Evolutionary conservation across 2,797 vertebrate genomes (phyloP), one percentile per base, ranked within the genome.

Genomic region (Uromys caudimaculatus): DNA sequence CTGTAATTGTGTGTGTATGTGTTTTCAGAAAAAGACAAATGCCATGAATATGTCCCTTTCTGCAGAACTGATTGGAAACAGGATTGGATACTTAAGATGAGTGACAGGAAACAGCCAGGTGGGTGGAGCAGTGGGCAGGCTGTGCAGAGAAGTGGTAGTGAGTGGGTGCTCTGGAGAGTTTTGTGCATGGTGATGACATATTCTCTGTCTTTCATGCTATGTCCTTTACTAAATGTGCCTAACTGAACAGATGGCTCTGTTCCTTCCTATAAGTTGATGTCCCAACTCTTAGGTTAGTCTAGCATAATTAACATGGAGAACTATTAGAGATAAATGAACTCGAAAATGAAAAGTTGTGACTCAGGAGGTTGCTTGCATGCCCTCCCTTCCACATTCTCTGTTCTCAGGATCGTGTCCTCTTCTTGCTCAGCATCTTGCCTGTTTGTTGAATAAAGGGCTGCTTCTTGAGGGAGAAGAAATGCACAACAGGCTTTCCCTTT

Each of bases 11-110:
- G n/a, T 69, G 67, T 76, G 8, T 73, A 9, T 24, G 23, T 73
- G 71, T 73, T 44, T 75, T 24, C 87, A 94, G 95, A 90, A 96
- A 95, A 90, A 76, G 78, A 95, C 44, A 44, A 94, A 77, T 77
- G 16, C 58, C 60, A n/a, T 27, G 47, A 19, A 47, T 13, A 4
- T 44, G 41, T 58, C 64, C 27, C 32, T 82, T 81, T 13, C 27
- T 62, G 23, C 38, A 93, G 47, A 62, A 77, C 54, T 71, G 13
- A 27, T 73, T 90, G 29, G 71, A 91, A 92, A 60, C 2, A 64
- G 50, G 47, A 14, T 54, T 50, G 29, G 44, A 52, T 50, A 85
- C 12, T 41, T 2, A 77, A 90, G 52, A 12, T 78, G 60, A 54
- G 24, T 60, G 41, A 4, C n/a, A 41, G 44, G 41, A 85, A n/a